Conservation (phyloP, 2,888 invertebrate species). For the Merodon equestris region DNA sequence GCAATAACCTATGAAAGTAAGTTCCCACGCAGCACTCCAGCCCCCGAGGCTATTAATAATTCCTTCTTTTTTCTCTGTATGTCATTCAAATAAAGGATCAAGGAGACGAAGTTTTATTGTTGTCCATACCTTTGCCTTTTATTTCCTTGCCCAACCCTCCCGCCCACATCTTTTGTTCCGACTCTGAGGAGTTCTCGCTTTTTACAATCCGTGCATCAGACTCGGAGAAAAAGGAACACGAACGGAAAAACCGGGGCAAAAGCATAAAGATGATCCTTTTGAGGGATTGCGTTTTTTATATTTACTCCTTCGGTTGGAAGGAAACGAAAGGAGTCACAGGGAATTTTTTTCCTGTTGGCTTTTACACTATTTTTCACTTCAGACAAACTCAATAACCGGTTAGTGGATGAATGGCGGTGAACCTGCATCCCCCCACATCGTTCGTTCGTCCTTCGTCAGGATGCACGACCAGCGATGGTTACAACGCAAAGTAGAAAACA, state of each 20-base stretch:
- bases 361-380: constrained; percentile 68
- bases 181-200: constrained; percentile 4
- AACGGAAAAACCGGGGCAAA: constrained; percentile 33
- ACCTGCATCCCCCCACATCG: constrained; percentile 42
- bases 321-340: constrained; percentile 9
- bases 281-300: constrained; percentile 20
- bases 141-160: background rate
- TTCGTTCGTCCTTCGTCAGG: constrained; percentile 11
- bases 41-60: too few relatives aligned
- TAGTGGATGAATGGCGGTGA: constrained; percentile 45
- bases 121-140: constrained; percentile 15
- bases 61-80: constrained; percentile 11
- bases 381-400: constrained; percentile 67
- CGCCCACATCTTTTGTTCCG: background rate
- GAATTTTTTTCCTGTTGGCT: constrained; percentile 49
- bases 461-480: background rate
- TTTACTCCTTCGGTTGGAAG: constrained; percentile 1
- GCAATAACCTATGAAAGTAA: constrained; percentile 46
- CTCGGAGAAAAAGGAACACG: constrained; percentile 21
- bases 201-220: constrained; percentile 41
- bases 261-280: constrained; percentile 55
- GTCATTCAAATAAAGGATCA: constrained; percentile 58
- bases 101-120: constrained; percentile 56
- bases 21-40: constrained; percentile 23
- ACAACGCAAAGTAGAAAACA: too few relatives aligned